Evolutionary conservation across 2,888 invertebrate species (phyloP), one percentile per base, ranked within the genome.

Genomic region (Temnothorax unifasciatus): DNA sequence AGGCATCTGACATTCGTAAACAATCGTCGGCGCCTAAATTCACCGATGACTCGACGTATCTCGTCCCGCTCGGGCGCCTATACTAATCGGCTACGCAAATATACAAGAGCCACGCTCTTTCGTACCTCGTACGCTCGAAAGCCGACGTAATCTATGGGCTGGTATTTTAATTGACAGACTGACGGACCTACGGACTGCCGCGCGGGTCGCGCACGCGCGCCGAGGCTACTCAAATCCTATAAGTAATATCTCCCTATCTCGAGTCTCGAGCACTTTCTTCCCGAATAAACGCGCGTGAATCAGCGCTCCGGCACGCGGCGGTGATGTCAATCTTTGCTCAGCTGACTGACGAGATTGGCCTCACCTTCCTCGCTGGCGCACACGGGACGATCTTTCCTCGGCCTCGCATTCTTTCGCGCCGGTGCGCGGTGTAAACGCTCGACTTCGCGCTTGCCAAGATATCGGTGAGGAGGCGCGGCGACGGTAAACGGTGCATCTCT

Each of bases 301-400:
- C 91, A 91, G 25, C 86, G 85, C 63, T 57, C 66, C 76, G 91
- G 90, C 87, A 89, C 86, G 89, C 88, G 47, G 79, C 73, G 90
- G 68, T 91, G 91, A 91, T 90, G 91, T 91, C 91, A 91, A 90
- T 91, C 91, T 91, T 91, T 91, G 88, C 85, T 88, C 90, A 90
- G 91, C 87, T 87, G 88, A 88, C 84, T 74, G 63, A 44, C 77
- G 85, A 69, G 73, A 81, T 81, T 59, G 44, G 47, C 75, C 74
- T 84, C 85, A 87, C 89, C 89, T 86, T 77, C 89, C 85, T 77
- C 76, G 76, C 59, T n/a, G 59, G 25, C 64, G 74, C 29, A 44
- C 29, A 54, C 18, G 44, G 41, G 44, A 44, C 69, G 50, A 71
- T 83, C 77, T 74, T 85, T 81, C 71, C 64, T 18, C 69, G 79